Base-by-base conservation (phyloP, 2,797 vertebrate species). In the Diplodus puntazzo region DNA sequence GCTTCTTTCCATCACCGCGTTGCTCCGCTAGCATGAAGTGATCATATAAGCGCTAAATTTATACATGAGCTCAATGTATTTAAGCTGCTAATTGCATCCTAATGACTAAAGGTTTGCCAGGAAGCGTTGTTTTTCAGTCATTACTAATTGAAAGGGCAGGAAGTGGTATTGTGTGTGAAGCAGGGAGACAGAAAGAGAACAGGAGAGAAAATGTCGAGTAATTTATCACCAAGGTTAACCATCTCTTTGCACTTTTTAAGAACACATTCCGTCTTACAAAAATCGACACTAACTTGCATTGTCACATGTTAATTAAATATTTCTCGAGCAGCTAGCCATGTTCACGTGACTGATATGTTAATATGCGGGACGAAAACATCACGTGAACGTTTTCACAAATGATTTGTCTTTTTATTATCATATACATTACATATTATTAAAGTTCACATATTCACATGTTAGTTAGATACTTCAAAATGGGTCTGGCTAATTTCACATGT, bases 11-110 rank as follows among this genome's bases (percentile, higher is more conserved):
- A 70, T 75, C 52, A 42, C 79, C 69, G 45, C 66, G 2, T 86
- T 69, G 68, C 71, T 60, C 49, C 42, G 67, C 69, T 65, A 49
- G 78, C 67, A 84, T 89, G 82, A 87, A 89, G 73, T 58, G 85
- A 89, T 89, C 82, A 86, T 85, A 92, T 91, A 86, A 88, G 92
- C 59, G 76, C 80, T 91, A 83, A 82, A 92, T 92, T 92, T 90
- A 85, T 52, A 81, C 84, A 79, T 82, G 81, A 89, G 80, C 81
- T 83, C 89, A 78, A 73, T 66, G 79, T 81, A 70, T 88, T 90
- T 86, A 91, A 81, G 73, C 74, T 67, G 30, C 75, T 90, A 92
- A 92, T 91, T 90, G 89, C 89, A 76, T 89, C 89, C 67, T 90
- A 90, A 89, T 89, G 85, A 90, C 84, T 82, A 76, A 86, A 84